Base-by-base conservation (phyloP, 2,888 invertebrate species). In the Napeogenes sylphis region DNA sequence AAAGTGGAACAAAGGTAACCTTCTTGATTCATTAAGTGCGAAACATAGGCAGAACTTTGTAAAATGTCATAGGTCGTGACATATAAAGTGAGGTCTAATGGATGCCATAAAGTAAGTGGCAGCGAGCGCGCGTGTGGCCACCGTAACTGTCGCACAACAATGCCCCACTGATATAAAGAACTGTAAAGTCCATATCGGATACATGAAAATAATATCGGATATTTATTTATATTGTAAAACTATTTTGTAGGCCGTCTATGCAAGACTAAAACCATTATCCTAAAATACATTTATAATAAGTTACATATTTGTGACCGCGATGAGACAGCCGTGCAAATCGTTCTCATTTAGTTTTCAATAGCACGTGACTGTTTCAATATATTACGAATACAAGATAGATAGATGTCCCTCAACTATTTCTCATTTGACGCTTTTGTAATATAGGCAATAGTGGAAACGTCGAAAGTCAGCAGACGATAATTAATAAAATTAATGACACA, bases 101-200 rank as follows among this genome's bases (percentile, higher is more conserved):
- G 79, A 77, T 77, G 79, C 75, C 78, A 77, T 82, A 80, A 81
- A 79, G 75, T 76, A 72, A 74, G 73, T 71, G 74, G 71, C 73
- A 69, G 75, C 73, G 75, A 67, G 77, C 87, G 83, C 83, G 87
- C 81, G 90, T 90, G 90, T 90, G 90, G 90, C 79, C 90, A 81
- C 83, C 82, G 83, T 84, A 77, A 83, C 82, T 79, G 84, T 81
- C 85, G 73, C 77, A 73, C 82, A 86, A 90, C 90, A 90, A 90
- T 90, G 82, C 83, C 76, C 78, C 77, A 79, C 84, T 87, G 90
- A 90, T 90, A 90, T 86, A 89, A 90, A 89, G 88, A 87, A 78
- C 81, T 82, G 79, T 83, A 77, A 53, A 67, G 56, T 35, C 55
- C 58, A 55, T 53, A 58, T 58, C 58, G 61, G 21, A 58, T 56